phyloP scores from a whole-genome alignment of 2,113 vertebrate species.

The Nipponia nippon region DNA sequence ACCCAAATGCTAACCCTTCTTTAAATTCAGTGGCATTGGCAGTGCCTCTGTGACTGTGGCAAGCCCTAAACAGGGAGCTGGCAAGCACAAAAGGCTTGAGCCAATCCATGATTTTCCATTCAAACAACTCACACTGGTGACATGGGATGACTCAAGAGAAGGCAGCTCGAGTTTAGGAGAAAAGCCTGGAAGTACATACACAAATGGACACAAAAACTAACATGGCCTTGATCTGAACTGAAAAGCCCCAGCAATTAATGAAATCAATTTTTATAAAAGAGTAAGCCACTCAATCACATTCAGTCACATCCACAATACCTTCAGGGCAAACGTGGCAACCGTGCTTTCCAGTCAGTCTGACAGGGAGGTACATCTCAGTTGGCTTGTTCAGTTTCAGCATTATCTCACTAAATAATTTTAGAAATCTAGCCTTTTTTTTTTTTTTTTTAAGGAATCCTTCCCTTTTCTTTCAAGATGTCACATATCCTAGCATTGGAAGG shows the following conservation, averaged over 20 bases:
- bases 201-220: background rate
- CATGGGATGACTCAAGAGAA: background rate
- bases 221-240: background rate
- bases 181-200: background rate
- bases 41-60: background rate
- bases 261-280: background rate
- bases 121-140: background rate
- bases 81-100: background rate
- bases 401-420: background rate
- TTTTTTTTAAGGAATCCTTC: background rate
- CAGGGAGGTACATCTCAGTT: background rate
- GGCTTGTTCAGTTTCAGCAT: background rate
- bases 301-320: background rate
- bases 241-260: background rate
- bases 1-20: background rate
- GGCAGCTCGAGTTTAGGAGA: fast-evolving
- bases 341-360: background rate
- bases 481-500: background rate
- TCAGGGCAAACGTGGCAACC: fast-evolving
- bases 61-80: background rate
- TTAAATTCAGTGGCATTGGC: background rate
- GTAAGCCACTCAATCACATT: background rate
- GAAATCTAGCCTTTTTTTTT: background rate
- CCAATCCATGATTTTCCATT: background rate
- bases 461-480: background rate